Evolutionary conservation across 2,113 vertebrate species (phyloP), one percentile per base, ranked within the genome.

Genomic region (Megaleporinus macrocephalus): DNA sequence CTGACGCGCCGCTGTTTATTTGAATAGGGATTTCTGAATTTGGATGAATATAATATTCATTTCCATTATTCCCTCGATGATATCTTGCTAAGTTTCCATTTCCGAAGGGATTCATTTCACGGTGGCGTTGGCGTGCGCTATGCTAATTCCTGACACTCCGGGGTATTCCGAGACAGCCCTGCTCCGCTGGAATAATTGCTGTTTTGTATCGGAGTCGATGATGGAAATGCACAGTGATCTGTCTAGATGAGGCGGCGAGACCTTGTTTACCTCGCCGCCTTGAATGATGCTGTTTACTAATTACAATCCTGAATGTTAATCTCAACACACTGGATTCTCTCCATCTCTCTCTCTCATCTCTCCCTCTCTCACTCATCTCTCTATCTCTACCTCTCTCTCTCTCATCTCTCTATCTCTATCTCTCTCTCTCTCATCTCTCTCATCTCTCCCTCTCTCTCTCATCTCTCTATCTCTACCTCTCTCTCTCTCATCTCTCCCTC

Each of bases 41-140:
- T 73, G 57, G 71, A 81, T 30, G 65, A 77, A 82, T 77, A 86
- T 77, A 66, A 86, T 84, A 86, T 85, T 87, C 82, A 73, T 87
- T 82, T 76, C 82, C 79, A 87, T 87, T 86, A 86, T 86, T 80
- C 75, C 65, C 81, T 14, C 79, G 86, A 86, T 87, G 84, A 81
- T 87, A 87, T 87, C 86, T 87, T 18, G 27, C 79, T 81, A 75
- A 80, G 66, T 81, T 76, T 74, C 81, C 82, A 62, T 83, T 84
- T 85, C 79, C 62, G 73, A 76, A 55, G 86, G 86, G 82, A 87
- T 76, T 87, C 27, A 84, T 87, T 87, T 86, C 82, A 84, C 86
- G 80, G 44, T 69, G 65, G 69, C 78, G 44, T 41, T 70, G 59
- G 82, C 80, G 85, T 76, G 76, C 74, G 78, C 82, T 75, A 86